Percentiles rank a stretch among this genome's conserved stretches.
These are phyloP conservation scores for Camponotus fellah DNA, from an alignment of 2,888 invertebrate genomes.

Conservation along the genomic window DNA sequence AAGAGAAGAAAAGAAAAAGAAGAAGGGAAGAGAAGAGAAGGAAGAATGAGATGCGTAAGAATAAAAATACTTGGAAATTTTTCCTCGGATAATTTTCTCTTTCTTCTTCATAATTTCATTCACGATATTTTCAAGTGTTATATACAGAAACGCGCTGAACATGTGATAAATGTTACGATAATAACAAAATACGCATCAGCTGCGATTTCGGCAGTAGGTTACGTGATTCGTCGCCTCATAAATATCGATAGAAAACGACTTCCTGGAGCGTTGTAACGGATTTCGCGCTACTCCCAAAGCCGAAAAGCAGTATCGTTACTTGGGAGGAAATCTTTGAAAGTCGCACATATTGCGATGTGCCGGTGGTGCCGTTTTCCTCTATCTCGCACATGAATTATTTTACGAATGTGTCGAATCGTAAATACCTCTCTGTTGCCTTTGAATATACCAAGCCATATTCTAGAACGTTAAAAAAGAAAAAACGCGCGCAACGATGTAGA, in stretches of 20 bases:
- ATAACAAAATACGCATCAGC: constrained; percentile 4
- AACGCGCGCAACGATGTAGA: background rate
- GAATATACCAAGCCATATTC: background rate
- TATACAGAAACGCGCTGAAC: background rate
- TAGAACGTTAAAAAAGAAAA: background rate
- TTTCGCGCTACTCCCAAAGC: constrained; percentile 42
- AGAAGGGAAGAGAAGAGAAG: no score
- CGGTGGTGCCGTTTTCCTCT: constrained; percentile 10
- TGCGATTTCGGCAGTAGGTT: constrained; percentile 30
- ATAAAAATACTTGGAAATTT: background rate
- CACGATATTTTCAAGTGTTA: background rate
- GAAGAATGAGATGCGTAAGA: background rate
- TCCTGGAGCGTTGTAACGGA: constrained; percentile 46
- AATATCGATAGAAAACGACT: constrained; percentile 64
- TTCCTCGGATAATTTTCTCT: background rate
- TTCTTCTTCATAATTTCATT: background rate
- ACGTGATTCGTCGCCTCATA: constrained; percentile 57
- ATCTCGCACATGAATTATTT: constrained; percentile 36
- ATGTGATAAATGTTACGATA: background rate
- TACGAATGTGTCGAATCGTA: background rate
- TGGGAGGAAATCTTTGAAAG: constrained; percentile 63
- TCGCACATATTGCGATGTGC: constrained; percentile 21
- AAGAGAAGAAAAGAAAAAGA: no score
- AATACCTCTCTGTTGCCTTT: constrained; percentile 12
- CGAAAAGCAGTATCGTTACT: constrained; percentile 58